Conservation (phyloP, 2,888 invertebrate species). For the Willowsia nigromaculata region DNA sequence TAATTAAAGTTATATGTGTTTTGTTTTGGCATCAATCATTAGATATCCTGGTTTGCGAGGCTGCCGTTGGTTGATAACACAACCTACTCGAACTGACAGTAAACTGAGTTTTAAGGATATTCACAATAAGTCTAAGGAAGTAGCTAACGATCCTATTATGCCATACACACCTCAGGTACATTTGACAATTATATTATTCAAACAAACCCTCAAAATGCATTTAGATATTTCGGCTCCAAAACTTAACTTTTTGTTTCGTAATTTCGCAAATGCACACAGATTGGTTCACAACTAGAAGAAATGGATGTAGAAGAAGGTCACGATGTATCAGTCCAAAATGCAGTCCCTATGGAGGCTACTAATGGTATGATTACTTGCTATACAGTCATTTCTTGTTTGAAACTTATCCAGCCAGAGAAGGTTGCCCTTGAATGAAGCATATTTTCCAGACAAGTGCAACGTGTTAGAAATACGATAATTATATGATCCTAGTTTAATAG, state of each 20-base stretch:
- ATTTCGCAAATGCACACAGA: constrained; percentile 17
- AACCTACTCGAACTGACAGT: constrained; percentile 67
- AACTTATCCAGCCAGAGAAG: too few relatives aligned
- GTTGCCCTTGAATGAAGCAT: too few relatives aligned
- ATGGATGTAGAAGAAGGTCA: constrained; percentile 78
- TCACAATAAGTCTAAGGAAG: constrained; percentile 67
- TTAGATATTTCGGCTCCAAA: not conserved
- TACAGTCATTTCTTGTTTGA: too few relatives aligned
- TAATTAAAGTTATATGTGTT: too few relatives aligned
- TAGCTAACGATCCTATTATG: constrained; percentile 67
- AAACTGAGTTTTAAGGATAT: constrained; percentile 66
- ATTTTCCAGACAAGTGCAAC: too few relatives aligned
- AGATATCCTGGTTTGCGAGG: constrained; percentile 76
- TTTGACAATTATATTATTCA: not conserved
- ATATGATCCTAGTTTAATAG: too few relatives aligned
- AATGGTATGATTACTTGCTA: constrained; percentile 64
- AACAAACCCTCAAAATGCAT: not conserved
- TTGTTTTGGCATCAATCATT: too few relatives aligned
- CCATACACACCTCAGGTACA: constrained; percentile 75
- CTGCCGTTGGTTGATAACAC: constrained; percentile 74
- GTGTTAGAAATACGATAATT: too few relatives aligned
- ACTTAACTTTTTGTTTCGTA: not conserved
- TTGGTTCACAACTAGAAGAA: constrained; percentile 74
- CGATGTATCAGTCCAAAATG: constrained; percentile 69
- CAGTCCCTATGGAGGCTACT: constrained; percentile 70